Evolutionary conservation across 2,888 invertebrate genomes (phyloP).

Genomic region (Zygogramma bicolorata): DNA sequence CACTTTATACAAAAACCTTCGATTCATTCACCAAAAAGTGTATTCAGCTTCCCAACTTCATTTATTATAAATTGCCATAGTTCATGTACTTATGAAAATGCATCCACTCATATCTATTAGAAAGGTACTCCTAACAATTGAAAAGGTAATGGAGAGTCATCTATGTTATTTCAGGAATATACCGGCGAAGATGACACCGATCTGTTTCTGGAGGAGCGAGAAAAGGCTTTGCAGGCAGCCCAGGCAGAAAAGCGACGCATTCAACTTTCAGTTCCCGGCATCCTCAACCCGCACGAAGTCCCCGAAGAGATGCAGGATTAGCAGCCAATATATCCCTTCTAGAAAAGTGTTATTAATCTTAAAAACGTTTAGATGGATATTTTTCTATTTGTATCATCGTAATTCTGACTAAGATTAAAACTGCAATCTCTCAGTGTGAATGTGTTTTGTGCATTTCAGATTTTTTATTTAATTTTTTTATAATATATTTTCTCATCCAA

Average conservation of each 20-base stretch:
- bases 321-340: constrained; percentile 45
- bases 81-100: too few species aligned
- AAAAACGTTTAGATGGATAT: constrained; percentile 60
- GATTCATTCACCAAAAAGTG: too few species aligned
- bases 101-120: too few species aligned
- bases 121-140: too few species aligned
- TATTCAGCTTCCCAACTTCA: too few species aligned
- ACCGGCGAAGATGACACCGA: constrained; percentile 99
- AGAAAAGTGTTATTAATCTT: constrained; percentile 52
- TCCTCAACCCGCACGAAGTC: constrained; percentile 94
- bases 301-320: constrained; percentile 96
- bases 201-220: constrained; percentile 96
- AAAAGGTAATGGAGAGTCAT: too few species aligned
- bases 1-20: too few species aligned
- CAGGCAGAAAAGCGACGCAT: constrained; percentile 94
- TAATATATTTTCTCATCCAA: constrained; percentile 43
- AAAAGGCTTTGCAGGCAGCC: constrained; percentile 87
- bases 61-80: too few species aligned
- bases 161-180: constrained; percentile 87
- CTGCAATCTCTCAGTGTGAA: constrained; percentile 48
- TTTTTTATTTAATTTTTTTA: constrained; percentile 37
- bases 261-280: constrained; percentile 95
- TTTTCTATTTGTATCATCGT: constrained; percentile 61
- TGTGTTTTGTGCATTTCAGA: constrained; percentile 51
- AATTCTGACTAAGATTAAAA: constrained; percentile 46